These are phyloP conservation scores for Astyanax mexicanus DNA, from an alignment of 2,797 vertebrate species.

Conservation along the genomic window DNA sequence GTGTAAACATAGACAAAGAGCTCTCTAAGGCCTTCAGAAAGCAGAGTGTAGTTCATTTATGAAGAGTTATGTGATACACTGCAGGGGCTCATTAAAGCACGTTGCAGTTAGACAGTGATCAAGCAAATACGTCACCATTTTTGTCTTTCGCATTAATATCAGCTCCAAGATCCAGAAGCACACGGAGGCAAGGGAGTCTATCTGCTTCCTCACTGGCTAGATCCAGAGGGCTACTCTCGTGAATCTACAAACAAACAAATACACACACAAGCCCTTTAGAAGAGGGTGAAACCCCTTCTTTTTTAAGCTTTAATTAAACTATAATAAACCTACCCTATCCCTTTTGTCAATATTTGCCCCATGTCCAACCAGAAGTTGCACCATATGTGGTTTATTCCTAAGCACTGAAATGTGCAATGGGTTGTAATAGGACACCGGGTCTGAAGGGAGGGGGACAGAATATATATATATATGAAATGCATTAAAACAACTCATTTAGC, in stretches of 20 bases:
- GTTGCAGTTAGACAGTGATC: not conserved
- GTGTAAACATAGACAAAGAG: no score
- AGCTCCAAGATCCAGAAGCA: constrained; percentile 87
- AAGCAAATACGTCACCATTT: constrained; percentile 73
- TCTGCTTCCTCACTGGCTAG: constrained; percentile 91
- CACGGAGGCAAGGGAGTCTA: constrained; percentile 84
- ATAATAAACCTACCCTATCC: constrained; percentile 82
- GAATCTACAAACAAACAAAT: constrained; percentile 78
- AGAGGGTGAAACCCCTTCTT: not conserved
- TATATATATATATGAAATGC: no score
- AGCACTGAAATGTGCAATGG: constrained; percentile 90
- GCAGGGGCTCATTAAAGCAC: not conserved
- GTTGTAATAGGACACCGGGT: constrained; percentile 94
- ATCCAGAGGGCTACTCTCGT: constrained; percentile 92
- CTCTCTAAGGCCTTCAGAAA: no score
- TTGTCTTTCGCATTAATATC: constrained; percentile 88
- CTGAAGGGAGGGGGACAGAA: constrained; percentile 64
- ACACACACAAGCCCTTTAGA: not conserved
- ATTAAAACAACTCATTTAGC: no score
- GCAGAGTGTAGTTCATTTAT: not conserved
- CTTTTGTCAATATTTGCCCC: constrained; percentile 90
- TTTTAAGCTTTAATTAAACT: not conserved
- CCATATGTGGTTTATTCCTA: constrained; percentile 84
- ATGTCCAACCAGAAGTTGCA: constrained; percentile 82
- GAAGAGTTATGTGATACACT: not conserved